Conservation (phyloP, 2,888 invertebrate genomes). For the Gryllus longicercus region DNA sequence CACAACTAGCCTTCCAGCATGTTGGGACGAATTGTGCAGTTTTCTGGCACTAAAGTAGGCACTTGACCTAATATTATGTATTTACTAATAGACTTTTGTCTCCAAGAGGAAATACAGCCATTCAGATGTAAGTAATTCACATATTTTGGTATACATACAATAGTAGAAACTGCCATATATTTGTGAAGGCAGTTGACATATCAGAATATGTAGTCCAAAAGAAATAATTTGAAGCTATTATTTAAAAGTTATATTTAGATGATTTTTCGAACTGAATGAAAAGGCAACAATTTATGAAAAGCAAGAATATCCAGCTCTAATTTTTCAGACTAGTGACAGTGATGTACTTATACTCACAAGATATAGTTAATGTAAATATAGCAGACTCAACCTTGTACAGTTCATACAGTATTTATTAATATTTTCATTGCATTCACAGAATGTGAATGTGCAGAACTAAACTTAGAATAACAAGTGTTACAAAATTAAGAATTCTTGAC, state of each 20-base stretch:
- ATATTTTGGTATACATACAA: not conserved
- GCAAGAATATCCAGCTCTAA: constrained; percentile 6
- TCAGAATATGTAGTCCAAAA: constrained; percentile 10
- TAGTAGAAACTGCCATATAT: not conserved
- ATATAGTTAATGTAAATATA: constrained; percentile 3
- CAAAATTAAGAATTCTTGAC: constrained; percentile 9
- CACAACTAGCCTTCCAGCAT: constrained; percentile 2
- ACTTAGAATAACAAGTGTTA: not conserved
- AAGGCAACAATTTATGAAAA: not conserved
- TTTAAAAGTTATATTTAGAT: not conserved
- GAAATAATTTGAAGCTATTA: constrained; percentile 5
- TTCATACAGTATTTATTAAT: constrained; percentile 17
- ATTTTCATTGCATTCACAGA: constrained; percentile 17
- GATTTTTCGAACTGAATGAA: not conserved
- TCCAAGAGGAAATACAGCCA: not conserved
- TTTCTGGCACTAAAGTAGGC: not conserved
- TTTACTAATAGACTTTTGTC: not conserved
- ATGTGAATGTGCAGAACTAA: not conserved
- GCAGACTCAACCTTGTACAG: constrained; percentile 5
- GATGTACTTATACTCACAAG: constrained; percentile 17
- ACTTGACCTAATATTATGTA: not conserved
- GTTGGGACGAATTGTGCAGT: not conserved
- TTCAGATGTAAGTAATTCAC: constrained; percentile 2
- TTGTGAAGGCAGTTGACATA: constrained; percentile 3
- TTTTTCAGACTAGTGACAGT: constrained; percentile 9